Conservation (phyloP, 2,888 invertebrate genomes). For the Brenthis ino region DNA sequence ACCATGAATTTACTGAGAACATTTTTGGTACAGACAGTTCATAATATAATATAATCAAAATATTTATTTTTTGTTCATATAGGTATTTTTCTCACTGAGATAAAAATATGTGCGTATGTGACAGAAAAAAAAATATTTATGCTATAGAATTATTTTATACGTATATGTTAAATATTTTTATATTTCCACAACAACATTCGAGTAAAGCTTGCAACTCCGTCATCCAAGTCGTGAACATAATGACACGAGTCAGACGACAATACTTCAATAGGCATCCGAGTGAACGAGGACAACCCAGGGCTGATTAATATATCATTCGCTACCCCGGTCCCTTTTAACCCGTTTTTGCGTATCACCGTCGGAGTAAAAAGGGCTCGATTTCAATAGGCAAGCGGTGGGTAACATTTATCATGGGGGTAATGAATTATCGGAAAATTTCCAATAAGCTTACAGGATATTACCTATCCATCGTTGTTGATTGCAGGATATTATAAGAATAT, state of each 20-base stretch:
- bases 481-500: constrained; percentile 5
- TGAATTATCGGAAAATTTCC: constrained; percentile 75
- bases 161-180: not conserved
- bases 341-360: constrained; percentile 79
- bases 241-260: constrained; percentile 38
- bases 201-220: constrained; percentile 10
- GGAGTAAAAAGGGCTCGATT: constrained; percentile 76
- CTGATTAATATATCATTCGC: constrained; percentile 77
- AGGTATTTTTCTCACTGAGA: no score
- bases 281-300: constrained; percentile 63
- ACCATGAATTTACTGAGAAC: no score
- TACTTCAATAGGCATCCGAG: constrained; percentile 60
- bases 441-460: constrained; percentile 59
- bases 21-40: no score
- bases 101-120: not conserved
- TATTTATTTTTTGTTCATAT: no score
- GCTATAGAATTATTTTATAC: not conserved
- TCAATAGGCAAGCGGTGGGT: constrained; percentile 69
- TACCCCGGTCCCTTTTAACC: constrained; percentile 68
- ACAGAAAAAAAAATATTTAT: not conserved
- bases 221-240: constrained; percentile 38
- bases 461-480: constrained; percentile 36
- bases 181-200: constrained; percentile 1
- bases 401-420: constrained; percentile 79
- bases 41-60: no score